Conservation (phyloP, 2,113 vertebrate genomes). For the Seriola dumerili region DNA sequence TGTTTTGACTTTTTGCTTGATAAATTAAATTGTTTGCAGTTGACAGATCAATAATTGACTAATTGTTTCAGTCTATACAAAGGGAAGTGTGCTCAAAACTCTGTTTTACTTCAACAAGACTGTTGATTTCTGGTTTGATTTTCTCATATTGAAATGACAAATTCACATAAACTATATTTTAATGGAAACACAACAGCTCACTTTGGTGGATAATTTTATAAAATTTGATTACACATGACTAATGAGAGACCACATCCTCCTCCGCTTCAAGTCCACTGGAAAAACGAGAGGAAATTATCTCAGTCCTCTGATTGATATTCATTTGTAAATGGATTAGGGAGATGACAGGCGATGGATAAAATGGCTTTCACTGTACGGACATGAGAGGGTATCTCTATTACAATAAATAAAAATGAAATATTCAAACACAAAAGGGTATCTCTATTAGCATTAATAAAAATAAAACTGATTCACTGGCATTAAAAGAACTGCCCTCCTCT, state of each 20-base stretch:
- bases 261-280: conserved; percentile 51
- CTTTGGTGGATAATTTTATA: conserved; percentile 31
- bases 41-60: neutral
- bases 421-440: neutral
- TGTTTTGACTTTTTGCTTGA: neutral
- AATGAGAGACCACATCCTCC: conserved; percentile 64
- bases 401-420: conserved; percentile 24
- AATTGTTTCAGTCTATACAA: neutral
- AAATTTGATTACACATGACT: conserved; percentile 67
- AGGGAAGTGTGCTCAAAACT: neutral
- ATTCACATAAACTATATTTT: neutral
- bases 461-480: conserved; percentile 28
- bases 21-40: neutral
- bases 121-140: neutral
- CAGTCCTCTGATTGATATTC: conserved; percentile 59
- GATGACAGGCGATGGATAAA: conserved; percentile 62
- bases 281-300: conserved; percentile 70
- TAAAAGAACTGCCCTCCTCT: neutral
- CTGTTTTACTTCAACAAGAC: neutral
- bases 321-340: conserved; percentile 72
- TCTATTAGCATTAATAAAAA: conserved; percentile 31
- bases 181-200: neutral
- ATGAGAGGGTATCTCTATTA: conserved; percentile 31
- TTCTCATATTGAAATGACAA: neutral
- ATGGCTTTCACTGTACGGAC: conserved; percentile 9